phyloP scores from a whole-genome alignment of 2,113 vertebrate genomes.

The Mus spicilegus region DNA sequence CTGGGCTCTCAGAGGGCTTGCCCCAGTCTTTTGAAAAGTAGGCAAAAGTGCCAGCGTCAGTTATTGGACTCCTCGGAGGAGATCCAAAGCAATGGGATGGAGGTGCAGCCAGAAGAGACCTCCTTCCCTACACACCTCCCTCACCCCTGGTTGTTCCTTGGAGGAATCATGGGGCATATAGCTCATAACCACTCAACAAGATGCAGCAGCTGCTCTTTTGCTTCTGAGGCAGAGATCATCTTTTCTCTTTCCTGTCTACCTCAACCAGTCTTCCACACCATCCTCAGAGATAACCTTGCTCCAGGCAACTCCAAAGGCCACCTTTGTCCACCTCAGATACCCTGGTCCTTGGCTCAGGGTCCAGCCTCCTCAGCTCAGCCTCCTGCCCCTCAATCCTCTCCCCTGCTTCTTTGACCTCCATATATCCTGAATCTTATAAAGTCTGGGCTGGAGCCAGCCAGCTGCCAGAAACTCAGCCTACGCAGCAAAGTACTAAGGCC shows the following conservation, averaged over 20 bases:
- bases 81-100: neutral
- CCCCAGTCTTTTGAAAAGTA: neutral
- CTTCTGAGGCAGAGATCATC: neutral
- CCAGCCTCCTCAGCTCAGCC: neutral
- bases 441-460: neutral
- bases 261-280: neutral
- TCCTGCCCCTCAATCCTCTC: too few relatives aligned
- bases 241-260: neutral
- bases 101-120: neutral
- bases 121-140: too few relatives aligned
- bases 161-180: neutral
- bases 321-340: neutral
- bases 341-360: neutral
- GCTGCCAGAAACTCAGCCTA: neutral
- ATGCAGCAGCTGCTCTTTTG: neutral
- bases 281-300: neutral
- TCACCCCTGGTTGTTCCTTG: neutral
- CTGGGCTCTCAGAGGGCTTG: neutral
- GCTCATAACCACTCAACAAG: neutral
- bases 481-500: neutral
- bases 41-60: neutral
- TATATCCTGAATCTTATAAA: too few relatives aligned
- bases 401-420: neutral
- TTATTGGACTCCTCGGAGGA: neutral
- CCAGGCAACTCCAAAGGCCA: neutral